Evolutionary conservation across 2,797 vertebrate species (phyloP).

Genomic region (Gymnothorax javanicus): DNA sequence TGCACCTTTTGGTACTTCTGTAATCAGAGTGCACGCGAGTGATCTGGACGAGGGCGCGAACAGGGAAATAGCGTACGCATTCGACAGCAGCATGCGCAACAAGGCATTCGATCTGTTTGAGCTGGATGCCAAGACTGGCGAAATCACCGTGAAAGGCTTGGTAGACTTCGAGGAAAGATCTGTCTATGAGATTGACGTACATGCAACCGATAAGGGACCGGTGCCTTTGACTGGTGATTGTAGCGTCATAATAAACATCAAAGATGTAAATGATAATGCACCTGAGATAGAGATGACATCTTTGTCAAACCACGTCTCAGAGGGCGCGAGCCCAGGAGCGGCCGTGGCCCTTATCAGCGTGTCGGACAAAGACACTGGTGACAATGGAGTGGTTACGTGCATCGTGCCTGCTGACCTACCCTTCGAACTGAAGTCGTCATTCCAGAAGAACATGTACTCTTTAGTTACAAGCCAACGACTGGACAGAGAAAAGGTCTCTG

Average conservation of each 20-base stretch:
- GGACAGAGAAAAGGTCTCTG: constrained; percentile 63
- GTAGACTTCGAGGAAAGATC: constrained; percentile 58
- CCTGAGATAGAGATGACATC: constrained; percentile 73
- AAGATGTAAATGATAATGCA: constrained; percentile 71
- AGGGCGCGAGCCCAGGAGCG: constrained; percentile 70
- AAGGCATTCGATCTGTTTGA: constrained; percentile 47
- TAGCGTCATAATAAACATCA: constrained; percentile 60
- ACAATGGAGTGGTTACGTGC: constrained; percentile 69
- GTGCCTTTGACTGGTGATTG: constrained; percentile 57
- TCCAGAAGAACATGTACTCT: constrained; percentile 65
- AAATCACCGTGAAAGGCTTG: constrained; percentile 47
- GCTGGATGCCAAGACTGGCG: constrained; percentile 50
- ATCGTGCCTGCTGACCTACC: constrained; percentile 49
- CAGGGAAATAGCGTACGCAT: constrained; percentile 48
- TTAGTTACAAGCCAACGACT: constrained; percentile 57
- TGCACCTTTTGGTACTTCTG: constrained; percentile 24
- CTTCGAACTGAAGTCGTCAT: constrained; percentile 61
- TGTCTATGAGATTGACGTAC: constrained; percentile 62
- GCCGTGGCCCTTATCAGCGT: constrained; percentile 78
- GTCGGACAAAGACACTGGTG: constrained; percentile 67
- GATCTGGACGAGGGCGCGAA: constrained; percentile 56
- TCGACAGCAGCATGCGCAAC: constrained; percentile 41
- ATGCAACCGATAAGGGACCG: constrained; percentile 61
- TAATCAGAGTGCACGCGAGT: constrained; percentile 50
- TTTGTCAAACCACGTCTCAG: constrained; percentile 62